A percentile compares a stretch with the other conserved stretches of the same genome.
These are phyloP conservation scores for Aramus guarauna DNA, from an alignment of 2,113 vertebrate species.

Conservation along the genomic window DNA sequence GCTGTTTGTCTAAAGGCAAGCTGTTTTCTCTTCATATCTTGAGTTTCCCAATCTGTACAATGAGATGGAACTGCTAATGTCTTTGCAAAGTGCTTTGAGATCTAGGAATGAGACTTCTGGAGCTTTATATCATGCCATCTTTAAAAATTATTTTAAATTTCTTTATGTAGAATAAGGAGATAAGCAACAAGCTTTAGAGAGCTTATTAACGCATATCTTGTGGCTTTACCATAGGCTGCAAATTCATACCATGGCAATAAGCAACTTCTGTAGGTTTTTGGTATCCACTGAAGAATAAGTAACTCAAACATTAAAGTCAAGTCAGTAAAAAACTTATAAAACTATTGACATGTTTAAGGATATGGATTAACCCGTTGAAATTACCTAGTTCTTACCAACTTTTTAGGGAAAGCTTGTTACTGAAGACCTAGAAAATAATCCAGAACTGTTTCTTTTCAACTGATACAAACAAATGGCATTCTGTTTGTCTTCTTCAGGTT, in stretches of 20 bases:
- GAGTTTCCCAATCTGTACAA: background rate
- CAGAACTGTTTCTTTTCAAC: background rate
- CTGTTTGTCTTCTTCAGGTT: background rate
- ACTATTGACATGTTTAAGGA: background rate
- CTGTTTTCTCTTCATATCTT: background rate
- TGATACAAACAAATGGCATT: background rate
- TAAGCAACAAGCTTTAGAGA: background rate
- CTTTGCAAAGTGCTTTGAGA: background rate
- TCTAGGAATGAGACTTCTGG: background rate
- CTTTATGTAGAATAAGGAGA: background rate
- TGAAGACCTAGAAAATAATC: background rate
- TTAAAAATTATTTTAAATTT: background rate
- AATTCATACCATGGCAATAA: background rate
- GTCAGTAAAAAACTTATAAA: background rate
- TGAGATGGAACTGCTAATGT: background rate
- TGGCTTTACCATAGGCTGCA: background rate
- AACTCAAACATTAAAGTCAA: background rate
- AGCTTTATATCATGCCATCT: background rate
- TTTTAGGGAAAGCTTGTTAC: background rate
- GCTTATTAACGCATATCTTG: background rate
- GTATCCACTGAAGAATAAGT: background rate
- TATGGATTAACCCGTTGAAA: background rate
- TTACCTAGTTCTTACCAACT: background rate
- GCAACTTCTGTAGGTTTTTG: background rate
- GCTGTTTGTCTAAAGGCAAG: background rate